phyloP scores from a whole-genome alignment of 2,888 invertebrate species.

The Cordilura impudica region DNA sequence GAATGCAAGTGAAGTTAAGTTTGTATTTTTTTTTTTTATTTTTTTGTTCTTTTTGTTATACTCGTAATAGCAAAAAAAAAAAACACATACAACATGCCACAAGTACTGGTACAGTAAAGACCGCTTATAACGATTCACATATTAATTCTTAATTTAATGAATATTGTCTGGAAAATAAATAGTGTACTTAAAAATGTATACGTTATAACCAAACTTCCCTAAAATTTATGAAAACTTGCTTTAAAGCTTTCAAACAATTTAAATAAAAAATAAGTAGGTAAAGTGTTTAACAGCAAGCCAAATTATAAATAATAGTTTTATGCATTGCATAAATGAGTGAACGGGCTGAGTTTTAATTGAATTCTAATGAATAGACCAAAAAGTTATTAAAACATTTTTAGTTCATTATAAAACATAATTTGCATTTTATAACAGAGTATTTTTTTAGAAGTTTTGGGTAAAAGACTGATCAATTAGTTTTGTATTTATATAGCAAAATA shows the following conservation, averaged over 20 bases:
- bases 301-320: not conserved
- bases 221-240: too few relatives aligned
- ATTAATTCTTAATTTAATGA: too few relatives aligned
- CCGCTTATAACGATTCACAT: too few relatives aligned
- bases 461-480: too few relatives aligned
- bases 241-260: conserved; percentile 9
- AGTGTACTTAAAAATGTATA: too few relatives aligned
- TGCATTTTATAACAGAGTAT: too few relatives aligned
- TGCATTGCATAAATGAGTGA: not conserved
- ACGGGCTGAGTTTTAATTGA: conserved; percentile 35
- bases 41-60: not conserved
- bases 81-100: conserved; percentile 31
- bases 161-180: too few relatives aligned
- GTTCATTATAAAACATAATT: too few relatives aligned
- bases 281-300: conserved; percentile 29
- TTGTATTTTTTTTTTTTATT: conserved; percentile 27
- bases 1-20: conserved; percentile 53
- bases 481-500: too few relatives aligned
- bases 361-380: conserved; percentile 31
- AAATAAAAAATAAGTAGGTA: conserved; percentile 52
- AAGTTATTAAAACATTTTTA: not conserved
- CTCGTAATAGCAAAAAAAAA: conserved; percentile 28
- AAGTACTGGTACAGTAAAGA: too few relatives aligned
- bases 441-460: too few relatives aligned
- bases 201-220: too few relatives aligned